Evolutionary conservation across 2,888 invertebrate genomes (phyloP).

Genomic region (Axea sp.): DNA sequence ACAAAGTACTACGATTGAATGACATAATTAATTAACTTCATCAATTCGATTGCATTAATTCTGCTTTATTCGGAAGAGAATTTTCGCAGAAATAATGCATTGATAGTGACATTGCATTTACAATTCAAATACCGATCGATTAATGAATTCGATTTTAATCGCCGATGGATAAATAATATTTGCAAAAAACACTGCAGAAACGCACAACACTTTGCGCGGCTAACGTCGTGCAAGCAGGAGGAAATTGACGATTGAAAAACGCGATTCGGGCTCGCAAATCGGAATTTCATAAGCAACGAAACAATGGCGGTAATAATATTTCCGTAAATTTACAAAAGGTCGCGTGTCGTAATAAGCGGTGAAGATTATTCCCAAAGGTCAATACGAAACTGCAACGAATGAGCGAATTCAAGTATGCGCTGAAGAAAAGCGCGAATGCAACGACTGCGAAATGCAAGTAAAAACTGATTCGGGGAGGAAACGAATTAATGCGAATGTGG

Average conservation of each 20-base stretch:
- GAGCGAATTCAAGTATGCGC: conserved; percentile 18
- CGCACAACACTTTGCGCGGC: neutral
- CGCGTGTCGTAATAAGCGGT: conserved; percentile 40
- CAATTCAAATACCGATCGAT: conserved; percentile 23
- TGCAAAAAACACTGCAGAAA: conserved; percentile 13
- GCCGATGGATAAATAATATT: conserved; percentile 18
- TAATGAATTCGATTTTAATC: conserved; percentile 7
- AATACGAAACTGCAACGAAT: conserved; percentile 24
- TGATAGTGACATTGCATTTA: conserved; percentile 2
- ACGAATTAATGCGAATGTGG: conserved; percentile 6
- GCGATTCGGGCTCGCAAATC: conserved; percentile 28
- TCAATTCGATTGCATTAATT: no score
- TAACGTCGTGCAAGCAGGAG: neutral
- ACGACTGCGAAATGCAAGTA: conserved; percentile 8
- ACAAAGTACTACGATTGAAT: neutral
- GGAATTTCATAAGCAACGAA: conserved; percentile 25
- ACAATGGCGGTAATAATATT: conserved; percentile 47
- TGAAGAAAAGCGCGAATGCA: neutral
- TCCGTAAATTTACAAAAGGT: conserved; percentile 55
- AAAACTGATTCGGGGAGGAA: conserved; percentile 26
- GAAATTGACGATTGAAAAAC: conserved; percentile 23
- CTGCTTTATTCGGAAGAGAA: neutral
- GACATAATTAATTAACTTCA: neutral
- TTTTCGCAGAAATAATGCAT: conserved; percentile 5
- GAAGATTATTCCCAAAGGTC: conserved; percentile 42